These are phyloP conservation scores for Melanotaenia pygmaea DNA, from an alignment of 2,797 vertebrate genomes.

Conservation along the genomic window DNA sequence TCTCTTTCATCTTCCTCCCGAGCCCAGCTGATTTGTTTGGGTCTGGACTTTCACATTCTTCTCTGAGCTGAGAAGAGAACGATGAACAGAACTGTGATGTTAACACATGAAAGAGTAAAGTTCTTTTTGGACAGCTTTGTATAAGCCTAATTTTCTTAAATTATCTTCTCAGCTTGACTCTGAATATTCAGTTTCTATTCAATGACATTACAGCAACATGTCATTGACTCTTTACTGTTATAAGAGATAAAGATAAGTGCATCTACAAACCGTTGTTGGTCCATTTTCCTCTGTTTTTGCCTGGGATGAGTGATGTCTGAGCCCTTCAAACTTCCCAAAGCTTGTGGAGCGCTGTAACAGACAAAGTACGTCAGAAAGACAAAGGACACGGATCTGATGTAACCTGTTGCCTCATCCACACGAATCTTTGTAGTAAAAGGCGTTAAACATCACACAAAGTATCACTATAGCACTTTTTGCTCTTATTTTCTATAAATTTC, in stretches of 20 bases:
- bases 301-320: slow-evolving; percentile 79
- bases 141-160: not conserved
- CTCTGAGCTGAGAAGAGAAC: slow-evolving; percentile 67
- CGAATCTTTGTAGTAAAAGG: not conserved
- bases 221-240: not conserved
- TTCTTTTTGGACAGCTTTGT: not conserved
- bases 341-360: slow-evolving; percentile 90
- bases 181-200: not conserved
- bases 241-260: not conserved
- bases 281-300: slow-evolving; percentile 84
- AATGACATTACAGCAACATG: not conserved
- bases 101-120: not conserved
- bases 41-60: slow-evolving; percentile 84
- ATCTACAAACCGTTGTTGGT: slow-evolving; percentile 69
- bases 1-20: slow-evolving; percentile 95
- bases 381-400: not conserved
- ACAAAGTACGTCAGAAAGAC: slow-evolving; percentile 2
- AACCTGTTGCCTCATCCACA: not conserved
- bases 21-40: slow-evolving; percentile 81
- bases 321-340: slow-evolving; percentile 94
- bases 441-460: not conserved
- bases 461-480: not conserved
- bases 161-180: too few relatives aligned
- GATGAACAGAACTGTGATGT: not conserved
- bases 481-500: not conserved